Conservation (phyloP, 2,888 invertebrate species). For the Pollenia griseotomentosa region DNA sequence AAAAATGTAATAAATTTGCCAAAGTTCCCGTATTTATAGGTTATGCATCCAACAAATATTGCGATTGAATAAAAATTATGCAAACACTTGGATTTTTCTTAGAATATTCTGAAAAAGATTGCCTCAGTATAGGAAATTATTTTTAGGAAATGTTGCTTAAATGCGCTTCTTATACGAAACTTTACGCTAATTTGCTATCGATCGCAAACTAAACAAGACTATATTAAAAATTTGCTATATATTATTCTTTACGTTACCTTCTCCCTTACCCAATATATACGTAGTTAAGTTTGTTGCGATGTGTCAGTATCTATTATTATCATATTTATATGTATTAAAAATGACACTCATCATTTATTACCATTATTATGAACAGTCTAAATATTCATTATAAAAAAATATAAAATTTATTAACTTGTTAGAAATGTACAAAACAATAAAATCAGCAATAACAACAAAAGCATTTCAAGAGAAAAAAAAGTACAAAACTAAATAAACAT, state of each 20-base stretch:
- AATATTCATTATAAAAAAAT: slow-evolving; percentile 52
- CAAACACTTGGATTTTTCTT: no score
- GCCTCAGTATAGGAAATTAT: no score
- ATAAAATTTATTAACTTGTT: slow-evolving; percentile 72
- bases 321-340: slow-evolving; percentile 56
- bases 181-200: no score
- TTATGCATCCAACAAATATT: no score
- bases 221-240: neutral
- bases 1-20: no score
- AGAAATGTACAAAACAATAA: slow-evolving; percentile 58
- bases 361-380: slow-evolving; percentile 66
- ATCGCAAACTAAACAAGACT: no score
- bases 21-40: no score
- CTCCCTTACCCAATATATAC: neutral
- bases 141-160: no score
- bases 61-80: no score
- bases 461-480: neutral
- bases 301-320: slow-evolving; percentile 54
- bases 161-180: no score
- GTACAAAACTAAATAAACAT: slow-evolving; percentile 52
- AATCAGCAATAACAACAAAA: slow-evolving; percentile 8
- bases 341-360: slow-evolving; percentile 70
- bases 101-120: no score
- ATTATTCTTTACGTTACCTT: neutral
- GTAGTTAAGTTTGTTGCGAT: slow-evolving; percentile 27